These are phyloP conservation scores for Exephanes ischioxanthus DNA, from an alignment of 2,888 invertebrate genomes.

Conservation along the genomic window DNA sequence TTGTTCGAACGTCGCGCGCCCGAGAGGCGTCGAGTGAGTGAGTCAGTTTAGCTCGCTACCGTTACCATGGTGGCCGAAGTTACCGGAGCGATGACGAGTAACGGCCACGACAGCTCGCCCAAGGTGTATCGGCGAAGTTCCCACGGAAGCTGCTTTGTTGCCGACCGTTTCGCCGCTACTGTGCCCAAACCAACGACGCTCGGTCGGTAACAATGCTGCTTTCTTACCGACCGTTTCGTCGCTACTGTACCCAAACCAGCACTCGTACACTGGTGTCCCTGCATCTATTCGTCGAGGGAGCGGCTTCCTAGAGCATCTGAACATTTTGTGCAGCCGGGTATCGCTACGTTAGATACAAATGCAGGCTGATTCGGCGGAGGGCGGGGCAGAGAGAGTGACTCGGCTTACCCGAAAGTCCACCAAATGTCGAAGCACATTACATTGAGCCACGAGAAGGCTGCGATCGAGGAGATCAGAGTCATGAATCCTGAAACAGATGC, in stretches of 20 bases:
- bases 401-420: slow-evolving; percentile 92
- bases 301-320: slow-evolving; percentile 16
- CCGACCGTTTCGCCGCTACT: slow-evolving; percentile 36
- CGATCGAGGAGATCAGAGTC: slow-evolving; percentile 89
- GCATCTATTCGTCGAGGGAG: not conserved
- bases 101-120: not conserved
- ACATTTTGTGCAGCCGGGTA: slow-evolving; percentile 24
- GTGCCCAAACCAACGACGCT: not conserved
- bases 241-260: not conserved
- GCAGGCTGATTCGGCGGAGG: not conserved
- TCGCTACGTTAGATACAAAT: slow-evolving; percentile 16
- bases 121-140: slow-evolving; percentile 34
- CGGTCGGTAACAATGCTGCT: not conserved
- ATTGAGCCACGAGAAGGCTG: slow-evolving; percentile 92
- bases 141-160: slow-evolving; percentile 37
- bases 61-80: slow-evolving; percentile 21
- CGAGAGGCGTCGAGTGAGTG: not conserved
- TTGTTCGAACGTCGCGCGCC: slow-evolving; percentile 25
- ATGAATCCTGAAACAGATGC: slow-evolving; percentile 87
- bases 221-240: slow-evolving; percentile 39
- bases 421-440: slow-evolving; percentile 94
- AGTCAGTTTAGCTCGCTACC: slow-evolving; percentile 12
- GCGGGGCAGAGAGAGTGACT: not conserved
- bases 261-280: not conserved
- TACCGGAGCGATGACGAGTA: slow-evolving; percentile 25